phyloP scores from a whole-genome alignment of 2,888 invertebrate genomes.

The Caenorhabditis sulstoni region DNA sequence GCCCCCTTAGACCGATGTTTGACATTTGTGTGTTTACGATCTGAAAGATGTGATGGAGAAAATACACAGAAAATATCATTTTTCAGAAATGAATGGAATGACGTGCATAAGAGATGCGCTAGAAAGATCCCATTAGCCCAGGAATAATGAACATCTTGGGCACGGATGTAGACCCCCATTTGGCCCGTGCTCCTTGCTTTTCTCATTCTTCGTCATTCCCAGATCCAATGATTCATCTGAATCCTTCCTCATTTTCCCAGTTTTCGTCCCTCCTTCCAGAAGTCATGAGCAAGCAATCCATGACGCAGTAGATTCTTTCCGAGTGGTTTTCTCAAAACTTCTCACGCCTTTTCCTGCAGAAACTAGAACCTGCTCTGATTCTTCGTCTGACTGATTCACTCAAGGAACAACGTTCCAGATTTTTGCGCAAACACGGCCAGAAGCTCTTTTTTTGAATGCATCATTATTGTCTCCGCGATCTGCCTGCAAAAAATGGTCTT shows the following conservation, averaged over 20 bases:
- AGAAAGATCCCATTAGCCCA: constrained; percentile 48
- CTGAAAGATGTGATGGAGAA: no score
- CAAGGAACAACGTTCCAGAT: no score
- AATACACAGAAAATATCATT: constrained; percentile 43
- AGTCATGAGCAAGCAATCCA: constrained; percentile 18
- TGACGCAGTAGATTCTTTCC: no score
- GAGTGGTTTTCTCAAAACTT: no score
- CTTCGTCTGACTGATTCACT: no score
- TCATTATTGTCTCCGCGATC: no score
- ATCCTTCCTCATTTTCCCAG: neutral
- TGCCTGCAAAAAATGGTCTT: no score
- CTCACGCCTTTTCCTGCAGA: no score
- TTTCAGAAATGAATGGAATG: constrained; percentile 50
- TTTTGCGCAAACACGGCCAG: no score
- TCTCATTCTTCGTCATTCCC: constrained; percentile 1
- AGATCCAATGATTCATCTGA: constrained; percentile 13
- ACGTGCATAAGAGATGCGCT: constrained; percentile 47
- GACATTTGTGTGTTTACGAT: no score
- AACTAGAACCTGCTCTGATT: no score
- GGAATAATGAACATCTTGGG: constrained; percentile 39
- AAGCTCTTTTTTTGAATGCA: no score
- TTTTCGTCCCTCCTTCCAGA: neutral
- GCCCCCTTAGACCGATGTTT: neutral
- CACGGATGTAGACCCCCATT: neutral
- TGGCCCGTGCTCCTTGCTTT: neutral